phyloP scores from a whole-genome alignment of 1,140 invertebrate species.

The Micrasema minimum region DNA sequence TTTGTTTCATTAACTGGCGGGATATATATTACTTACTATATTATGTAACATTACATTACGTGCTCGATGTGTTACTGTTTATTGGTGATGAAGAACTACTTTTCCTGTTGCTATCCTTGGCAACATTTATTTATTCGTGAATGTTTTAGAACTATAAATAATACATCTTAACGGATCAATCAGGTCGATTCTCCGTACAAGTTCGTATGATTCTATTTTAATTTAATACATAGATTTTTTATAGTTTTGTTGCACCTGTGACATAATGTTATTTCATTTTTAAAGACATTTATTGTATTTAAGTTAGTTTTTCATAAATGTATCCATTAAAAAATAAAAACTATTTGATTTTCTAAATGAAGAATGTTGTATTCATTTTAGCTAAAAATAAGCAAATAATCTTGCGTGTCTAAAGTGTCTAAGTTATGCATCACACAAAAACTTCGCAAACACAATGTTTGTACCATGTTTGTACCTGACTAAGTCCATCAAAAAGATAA shows the following conservation, averaged over 20 bases:
- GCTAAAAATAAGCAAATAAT: no score
- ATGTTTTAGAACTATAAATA: conserved; percentile 3
- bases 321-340: conserved; percentile 35
- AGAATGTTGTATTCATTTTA: no score
- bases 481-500: no score
- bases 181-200: no score
- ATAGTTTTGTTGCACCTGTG: conserved; percentile 43
- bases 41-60: no score
- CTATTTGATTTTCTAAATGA: conserved; percentile 27
- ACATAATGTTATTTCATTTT: conserved; percentile 42
- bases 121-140: conserved; percentile 1
- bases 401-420: no score
- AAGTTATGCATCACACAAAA: no score
- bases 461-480: no score
- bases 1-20: conserved; percentile 8
- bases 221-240: conserved; percentile 31
- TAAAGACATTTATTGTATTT: conserved; percentile 45
- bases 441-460: no score
- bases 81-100: background rate
- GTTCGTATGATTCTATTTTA: background rate
- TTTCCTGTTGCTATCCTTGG: background rate
- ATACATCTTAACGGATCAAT: background rate
- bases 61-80: no score
- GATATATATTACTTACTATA: no score
- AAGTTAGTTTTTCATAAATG: conserved; percentile 39